Percentiles rank a stretch among this genome's conserved stretches.
Conservation (phyloP, 2,797 vertebrate species). For the Dicrostonyx torquatus region DNA sequence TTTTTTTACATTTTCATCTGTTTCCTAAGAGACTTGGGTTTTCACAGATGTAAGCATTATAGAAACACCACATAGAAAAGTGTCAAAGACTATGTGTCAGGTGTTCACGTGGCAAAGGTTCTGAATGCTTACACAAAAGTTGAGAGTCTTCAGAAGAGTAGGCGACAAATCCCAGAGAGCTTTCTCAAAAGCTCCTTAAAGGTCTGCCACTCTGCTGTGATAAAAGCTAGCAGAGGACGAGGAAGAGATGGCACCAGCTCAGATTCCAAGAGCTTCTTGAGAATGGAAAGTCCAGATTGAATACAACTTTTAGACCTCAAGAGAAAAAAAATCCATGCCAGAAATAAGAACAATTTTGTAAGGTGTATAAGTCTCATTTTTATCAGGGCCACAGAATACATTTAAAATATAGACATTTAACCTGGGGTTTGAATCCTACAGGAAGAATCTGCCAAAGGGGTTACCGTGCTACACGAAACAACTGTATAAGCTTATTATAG, state of each 20-base stretch:
- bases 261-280: not conserved
- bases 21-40: slow-evolving; percentile 57
- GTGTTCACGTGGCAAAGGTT: not conserved
- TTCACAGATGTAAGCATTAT: slow-evolving; percentile 54
- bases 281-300: not conserved
- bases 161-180: slow-evolving; percentile 51
- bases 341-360: slow-evolving; percentile 27
- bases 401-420: slow-evolving; percentile 57
- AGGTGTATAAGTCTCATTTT: slow-evolving; percentile 48
- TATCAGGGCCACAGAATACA: slow-evolving; percentile 31
- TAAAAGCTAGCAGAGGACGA: slow-evolving; percentile 51
- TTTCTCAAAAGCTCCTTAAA: slow-evolving; percentile 40
- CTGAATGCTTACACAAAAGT: slow-evolving; percentile 37
- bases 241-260: not conserved
- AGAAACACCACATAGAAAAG: slow-evolving; percentile 45
- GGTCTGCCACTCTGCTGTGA: not conserved
- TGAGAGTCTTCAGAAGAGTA: slow-evolving; percentile 24
- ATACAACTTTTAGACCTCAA: slow-evolving; percentile 30
- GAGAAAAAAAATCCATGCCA: not conserved
- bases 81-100: slow-evolving; percentile 32
- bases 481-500: slow-evolving; percentile 31
- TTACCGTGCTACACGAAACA: slow-evolving; percentile 12
- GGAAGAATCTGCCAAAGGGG: not conserved
- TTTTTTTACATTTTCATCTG: slow-evolving; percentile 24
- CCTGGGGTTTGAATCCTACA: slow-evolving; percentile 40